Evolutionary conservation across 2,797 vertebrate genomes (phyloP).

Genomic region (Cynopterus sphinx): DNA sequence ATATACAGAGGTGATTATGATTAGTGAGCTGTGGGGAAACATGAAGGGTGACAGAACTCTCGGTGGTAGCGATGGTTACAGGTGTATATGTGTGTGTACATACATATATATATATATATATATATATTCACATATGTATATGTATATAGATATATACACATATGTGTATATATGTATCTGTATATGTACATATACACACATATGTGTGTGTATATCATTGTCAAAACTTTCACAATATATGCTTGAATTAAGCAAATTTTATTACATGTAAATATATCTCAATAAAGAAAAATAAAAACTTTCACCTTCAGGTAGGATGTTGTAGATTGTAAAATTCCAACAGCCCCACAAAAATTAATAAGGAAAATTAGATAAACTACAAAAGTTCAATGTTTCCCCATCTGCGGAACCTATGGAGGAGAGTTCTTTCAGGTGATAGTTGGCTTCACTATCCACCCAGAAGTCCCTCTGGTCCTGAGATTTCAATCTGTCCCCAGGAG

Average conservation of each 20-base stretch:
- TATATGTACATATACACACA: too few species aligned
- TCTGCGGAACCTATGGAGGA: background rate
- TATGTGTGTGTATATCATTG: too few species aligned
- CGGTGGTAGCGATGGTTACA: rapidly evolving
- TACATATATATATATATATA: too few species aligned
- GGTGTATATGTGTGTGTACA: too few species aligned
- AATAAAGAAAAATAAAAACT: background rate
- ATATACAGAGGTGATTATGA: background rate
- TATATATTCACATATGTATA: too few species aligned
- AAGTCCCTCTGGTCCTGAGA: background rate
- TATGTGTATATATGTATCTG: too few species aligned
- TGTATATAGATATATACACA: too few species aligned
- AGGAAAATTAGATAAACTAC: background rate
- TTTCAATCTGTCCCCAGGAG: background rate
- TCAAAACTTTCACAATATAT: background rate
- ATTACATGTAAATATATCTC: background rate
- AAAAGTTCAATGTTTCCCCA: background rate
- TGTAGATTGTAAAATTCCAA: background rate
- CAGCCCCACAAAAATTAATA: background rate
- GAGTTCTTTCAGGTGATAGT: too few species aligned
- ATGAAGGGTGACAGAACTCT: background rate
- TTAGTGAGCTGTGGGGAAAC: background rate
- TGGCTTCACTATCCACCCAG: background rate
- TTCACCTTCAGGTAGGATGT: background rate
- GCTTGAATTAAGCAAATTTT: background rate